phyloP scores from a whole-genome alignment of 2,797 vertebrate species.

The Anableps anableps region DNA sequence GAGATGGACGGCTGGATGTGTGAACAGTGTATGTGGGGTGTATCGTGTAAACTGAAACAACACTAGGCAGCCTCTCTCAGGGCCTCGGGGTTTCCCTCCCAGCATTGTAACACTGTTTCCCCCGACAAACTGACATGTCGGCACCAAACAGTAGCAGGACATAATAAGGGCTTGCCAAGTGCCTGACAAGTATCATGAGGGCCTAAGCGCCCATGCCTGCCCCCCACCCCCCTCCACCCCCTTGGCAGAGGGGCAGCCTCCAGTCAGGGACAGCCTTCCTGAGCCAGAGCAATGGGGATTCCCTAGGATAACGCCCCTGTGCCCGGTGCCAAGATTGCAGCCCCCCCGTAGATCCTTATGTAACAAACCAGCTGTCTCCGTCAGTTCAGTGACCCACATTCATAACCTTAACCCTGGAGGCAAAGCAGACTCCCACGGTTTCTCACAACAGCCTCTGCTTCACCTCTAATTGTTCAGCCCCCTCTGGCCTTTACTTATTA shows the following conservation, averaged over 20 bases:
- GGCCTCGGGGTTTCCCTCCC: constrained; percentile 53
- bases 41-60: constrained; percentile 53
- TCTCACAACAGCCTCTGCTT: constrained; percentile 55
- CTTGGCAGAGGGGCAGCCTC: constrained; percentile 77
- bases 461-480: constrained; percentile 61
- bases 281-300: constrained; percentile 79
- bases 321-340: constrained; percentile 72
- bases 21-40: constrained; percentile 35
- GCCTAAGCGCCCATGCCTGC: constrained; percentile 73
- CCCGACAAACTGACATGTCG: constrained; percentile 70
- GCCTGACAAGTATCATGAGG: constrained; percentile 77
- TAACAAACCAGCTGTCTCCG: constrained; percentile 82
- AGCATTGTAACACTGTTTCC: constrained; percentile 69
- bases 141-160: constrained; percentile 74
- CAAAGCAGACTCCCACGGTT: constrained; percentile 59
- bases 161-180: constrained; percentile 78
- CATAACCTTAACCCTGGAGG: constrained; percentile 74
- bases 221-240: constrained; percentile 57
- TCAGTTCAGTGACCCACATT: constrained; percentile 83
- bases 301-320: constrained; percentile 76
- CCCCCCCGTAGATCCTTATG: constrained; percentile 74
- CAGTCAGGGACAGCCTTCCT: constrained; percentile 71
- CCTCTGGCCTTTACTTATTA: constrained; percentile 36
- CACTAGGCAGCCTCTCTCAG: constrained; percentile 52
- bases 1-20: constrained; percentile 30